These are phyloP conservation scores for Notolepis coatsorum DNA, from an alignment of 2,797 vertebrate genomes.

Conservation along the genomic window DNA sequence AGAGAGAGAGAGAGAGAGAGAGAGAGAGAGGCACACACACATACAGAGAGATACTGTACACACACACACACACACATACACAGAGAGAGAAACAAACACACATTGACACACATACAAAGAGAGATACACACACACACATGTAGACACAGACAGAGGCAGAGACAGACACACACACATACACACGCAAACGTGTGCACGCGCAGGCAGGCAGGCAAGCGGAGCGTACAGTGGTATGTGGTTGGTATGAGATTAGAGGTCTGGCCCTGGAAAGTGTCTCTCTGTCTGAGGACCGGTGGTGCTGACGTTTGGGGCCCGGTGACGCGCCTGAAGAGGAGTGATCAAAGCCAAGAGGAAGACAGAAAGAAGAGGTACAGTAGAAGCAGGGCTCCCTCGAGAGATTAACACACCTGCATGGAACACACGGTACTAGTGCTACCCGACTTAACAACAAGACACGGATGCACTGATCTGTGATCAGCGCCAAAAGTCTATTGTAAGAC, in stretches of 20 bases:
- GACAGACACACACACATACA: background rate
- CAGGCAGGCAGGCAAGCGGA: background rate
- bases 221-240: slow-evolving; percentile 1
- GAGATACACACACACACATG: too few relatives aligned
- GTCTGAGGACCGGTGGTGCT: slow-evolving; percentile 34
- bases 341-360: slow-evolving; percentile 24
- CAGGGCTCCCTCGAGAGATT: slow-evolving; percentile 4
- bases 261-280: background rate
- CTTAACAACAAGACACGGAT: too few relatives aligned
- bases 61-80: slow-evolving; percentile 1
- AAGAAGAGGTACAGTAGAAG: slow-evolving; percentile 6
- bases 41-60: background rate
- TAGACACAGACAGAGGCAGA: background rate
- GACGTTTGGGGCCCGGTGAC: slow-evolving; percentile 45
- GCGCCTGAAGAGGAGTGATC: slow-evolving; percentile 10
- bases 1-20: too few relatives aligned
- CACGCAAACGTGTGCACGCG: background rate
- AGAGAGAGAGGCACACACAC: too few relatives aligned
- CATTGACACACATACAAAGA: background rate
- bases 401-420: background rate
- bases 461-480: too few relatives aligned
- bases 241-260: slow-evolving; percentile 32
- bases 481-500: too few relatives aligned
- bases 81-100: background rate
- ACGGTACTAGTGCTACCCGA: too few relatives aligned